Conservation (phyloP, 2,888 invertebrate genomes). For the Stictocephala bisonia region DNA sequence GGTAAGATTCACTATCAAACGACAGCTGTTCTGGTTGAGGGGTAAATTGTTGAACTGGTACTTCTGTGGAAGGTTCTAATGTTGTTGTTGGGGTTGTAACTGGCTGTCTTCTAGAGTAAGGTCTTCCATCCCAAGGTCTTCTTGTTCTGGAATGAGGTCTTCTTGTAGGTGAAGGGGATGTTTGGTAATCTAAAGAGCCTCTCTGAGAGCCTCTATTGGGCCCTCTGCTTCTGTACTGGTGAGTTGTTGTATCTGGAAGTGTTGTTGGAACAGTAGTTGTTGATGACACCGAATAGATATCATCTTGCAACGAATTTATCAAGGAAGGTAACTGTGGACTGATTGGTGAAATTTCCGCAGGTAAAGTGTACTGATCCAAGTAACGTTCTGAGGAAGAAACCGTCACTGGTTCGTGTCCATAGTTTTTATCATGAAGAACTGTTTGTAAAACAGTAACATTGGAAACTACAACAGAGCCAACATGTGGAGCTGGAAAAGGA, state of each 20-base stretch:
- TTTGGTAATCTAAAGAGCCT: conserved; percentile 52
- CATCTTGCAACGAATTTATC: conserved; percentile 72
- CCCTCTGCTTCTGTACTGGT: conserved; percentile 46
- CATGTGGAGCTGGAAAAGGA: conserved; percentile 86
- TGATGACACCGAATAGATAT: conserved; percentile 56
- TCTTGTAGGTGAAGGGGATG: conserved; percentile 61
- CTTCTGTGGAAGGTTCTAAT: conserved; percentile 18
- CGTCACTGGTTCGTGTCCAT: conserved; percentile 33
- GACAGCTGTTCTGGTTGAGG: conserved; percentile 14
- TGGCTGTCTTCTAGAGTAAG: conserved; percentile 47
- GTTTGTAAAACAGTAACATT: conserved; percentile 51
- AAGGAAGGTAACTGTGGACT: conserved; percentile 71
- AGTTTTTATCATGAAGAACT: conserved; percentile 48
- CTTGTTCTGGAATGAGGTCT: conserved; percentile 64
- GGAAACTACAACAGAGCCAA: conserved; percentile 82
- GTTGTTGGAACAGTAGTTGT: conserved; percentile 64
- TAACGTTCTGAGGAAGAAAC: conserved; percentile 48
- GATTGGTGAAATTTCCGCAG: conserved; percentile 69
- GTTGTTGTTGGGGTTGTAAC: conserved; percentile 43
- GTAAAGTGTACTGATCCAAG: conserved; percentile 65
- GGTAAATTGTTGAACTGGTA: conserved; percentile 1
- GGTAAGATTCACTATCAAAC: conserved; percentile 10
- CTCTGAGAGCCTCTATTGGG: conserved; percentile 50
- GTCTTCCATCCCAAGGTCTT: conserved; percentile 64
- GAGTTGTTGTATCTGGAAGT: conserved; percentile 49